Conservation (phyloP, 2,797 vertebrate species). For the Rallus crepitans region DNA sequence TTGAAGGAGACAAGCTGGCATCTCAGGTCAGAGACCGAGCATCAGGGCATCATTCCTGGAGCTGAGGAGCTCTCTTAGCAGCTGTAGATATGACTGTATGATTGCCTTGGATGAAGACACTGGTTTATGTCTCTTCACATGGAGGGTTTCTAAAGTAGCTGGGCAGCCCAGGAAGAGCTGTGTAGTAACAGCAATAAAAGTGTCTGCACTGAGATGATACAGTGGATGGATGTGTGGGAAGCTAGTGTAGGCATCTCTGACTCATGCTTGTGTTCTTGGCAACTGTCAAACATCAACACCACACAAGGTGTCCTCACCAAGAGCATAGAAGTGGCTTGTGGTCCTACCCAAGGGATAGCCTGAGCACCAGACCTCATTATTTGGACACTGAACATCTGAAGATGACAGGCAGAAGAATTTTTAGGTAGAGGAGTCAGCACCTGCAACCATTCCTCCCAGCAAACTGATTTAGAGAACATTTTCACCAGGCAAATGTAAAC, state of each 20-base stretch:
- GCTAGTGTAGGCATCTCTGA: background rate
- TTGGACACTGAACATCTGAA: background rate
- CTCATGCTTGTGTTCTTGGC: background rate
- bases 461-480: background rate
- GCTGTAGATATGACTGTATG: rapidly evolving
- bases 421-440: background rate
- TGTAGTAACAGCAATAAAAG: background rate
- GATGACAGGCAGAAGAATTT: background rate
- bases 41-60: background rate
- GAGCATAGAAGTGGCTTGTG: background rate
- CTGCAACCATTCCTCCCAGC: background rate
- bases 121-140: background rate
- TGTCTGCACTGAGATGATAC: background rate
- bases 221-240: background rate
- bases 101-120: background rate
- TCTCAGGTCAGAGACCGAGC: background rate
- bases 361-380: background rate
- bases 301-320: background rate
- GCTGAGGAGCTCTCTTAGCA: background rate
- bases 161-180: background rate
- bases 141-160: background rate
- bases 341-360: background rate
- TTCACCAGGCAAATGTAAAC: background rate
- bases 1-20: background rate
- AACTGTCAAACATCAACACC: background rate